Evolutionary conservation across 2,797 vertebrate species (phyloP).

Genomic region (Ctenosaura bakeri): DNA sequence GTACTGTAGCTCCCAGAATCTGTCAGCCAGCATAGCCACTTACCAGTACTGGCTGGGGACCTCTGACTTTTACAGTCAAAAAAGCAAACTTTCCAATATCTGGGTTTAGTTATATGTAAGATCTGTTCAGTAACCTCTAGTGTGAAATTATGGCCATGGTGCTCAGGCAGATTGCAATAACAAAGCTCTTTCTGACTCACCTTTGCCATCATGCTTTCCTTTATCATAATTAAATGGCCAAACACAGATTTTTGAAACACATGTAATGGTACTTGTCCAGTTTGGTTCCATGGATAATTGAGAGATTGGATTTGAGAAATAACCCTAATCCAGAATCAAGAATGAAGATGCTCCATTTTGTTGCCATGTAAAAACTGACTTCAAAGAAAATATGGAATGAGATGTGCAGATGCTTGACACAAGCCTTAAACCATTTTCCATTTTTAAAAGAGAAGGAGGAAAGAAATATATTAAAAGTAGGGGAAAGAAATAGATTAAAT

Average conservation of each 20-base stretch:
- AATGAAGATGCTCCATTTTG: background rate
- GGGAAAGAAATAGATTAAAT: background rate
- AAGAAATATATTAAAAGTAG: background rate
- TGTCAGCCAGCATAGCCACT: no score
- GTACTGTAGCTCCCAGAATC: no score
- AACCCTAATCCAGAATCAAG: background rate
- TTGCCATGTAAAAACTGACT: background rate
- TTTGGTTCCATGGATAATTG: background rate
- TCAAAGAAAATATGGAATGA: background rate
- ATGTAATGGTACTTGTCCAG: background rate
- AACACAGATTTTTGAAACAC: no score
- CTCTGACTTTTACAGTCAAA: background rate
- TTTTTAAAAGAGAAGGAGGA: background rate
- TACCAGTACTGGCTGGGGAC: no score
- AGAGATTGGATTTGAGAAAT: background rate
- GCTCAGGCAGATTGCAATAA: background rate
- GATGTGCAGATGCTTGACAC: background rate
- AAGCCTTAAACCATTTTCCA: background rate
- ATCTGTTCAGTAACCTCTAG: background rate
- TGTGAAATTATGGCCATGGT: background rate
- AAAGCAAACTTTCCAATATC: background rate
- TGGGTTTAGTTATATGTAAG: background rate
- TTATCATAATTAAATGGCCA: background rate
- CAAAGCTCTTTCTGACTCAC: background rate
- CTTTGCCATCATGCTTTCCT: no score